Evolutionary conservation across 2,797 vertebrate genomes (phyloP).

Genomic region (Chelmon rostratus): DNA sequence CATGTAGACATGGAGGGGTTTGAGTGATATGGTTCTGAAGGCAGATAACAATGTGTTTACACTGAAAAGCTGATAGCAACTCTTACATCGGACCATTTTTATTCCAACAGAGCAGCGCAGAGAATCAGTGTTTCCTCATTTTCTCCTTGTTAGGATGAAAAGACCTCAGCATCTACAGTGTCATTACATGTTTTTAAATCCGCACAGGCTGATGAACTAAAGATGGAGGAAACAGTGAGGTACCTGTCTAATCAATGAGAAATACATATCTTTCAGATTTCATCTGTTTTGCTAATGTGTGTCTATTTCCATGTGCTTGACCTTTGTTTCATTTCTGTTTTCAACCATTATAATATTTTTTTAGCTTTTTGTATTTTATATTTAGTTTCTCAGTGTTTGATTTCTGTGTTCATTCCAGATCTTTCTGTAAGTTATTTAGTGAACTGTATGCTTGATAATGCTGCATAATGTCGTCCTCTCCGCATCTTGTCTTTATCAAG

Average conservation of each 20-base stretch:
- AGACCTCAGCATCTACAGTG: neutral
- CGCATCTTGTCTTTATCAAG: neutral
- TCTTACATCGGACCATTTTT: neutral
- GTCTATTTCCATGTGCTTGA: neutral
- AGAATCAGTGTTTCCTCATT: neutral
- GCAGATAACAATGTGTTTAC: conserved; percentile 15
- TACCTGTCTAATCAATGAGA: neutral
- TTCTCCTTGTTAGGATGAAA: neutral
- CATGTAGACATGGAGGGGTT: conserved; percentile 10
- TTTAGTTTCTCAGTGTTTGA: no score
- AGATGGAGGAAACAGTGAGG: neutral
- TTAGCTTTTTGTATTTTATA: no score
- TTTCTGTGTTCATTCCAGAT: neutral
- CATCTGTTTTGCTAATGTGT: neutral
- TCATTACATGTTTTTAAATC: neutral
- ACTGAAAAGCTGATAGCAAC: neutral
- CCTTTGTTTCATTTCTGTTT: neutral
- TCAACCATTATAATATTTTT: neutral
- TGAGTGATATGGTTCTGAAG: conserved; percentile 32
- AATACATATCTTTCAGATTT: neutral
- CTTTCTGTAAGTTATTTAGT: neutral
- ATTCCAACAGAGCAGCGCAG: neutral
- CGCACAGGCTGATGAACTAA: neutral
- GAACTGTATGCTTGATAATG: neutral
- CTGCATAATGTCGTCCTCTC: no score